These are phyloP conservation scores for Geopemphigus sp. DNA, from an alignment of 1,140 invertebrate genomes.

Conservation along the genomic window DNA sequence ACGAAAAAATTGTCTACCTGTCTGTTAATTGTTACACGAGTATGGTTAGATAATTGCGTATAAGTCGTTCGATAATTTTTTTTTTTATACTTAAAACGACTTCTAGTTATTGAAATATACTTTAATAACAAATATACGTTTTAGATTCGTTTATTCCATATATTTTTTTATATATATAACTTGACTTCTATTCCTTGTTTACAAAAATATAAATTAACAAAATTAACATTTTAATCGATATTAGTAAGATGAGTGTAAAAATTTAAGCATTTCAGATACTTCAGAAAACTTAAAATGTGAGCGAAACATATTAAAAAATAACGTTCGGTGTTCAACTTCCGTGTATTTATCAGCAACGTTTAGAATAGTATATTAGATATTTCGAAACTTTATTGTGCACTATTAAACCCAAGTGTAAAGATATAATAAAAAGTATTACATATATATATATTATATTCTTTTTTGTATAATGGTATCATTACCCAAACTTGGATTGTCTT, in stretches of 20 bases:
- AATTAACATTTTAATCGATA: conserved; percentile 30
- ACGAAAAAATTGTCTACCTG: not conserved
- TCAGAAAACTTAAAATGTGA: not conserved
- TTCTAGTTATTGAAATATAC: not conserved
- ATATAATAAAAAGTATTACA: too few species aligned
- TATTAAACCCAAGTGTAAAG: too few species aligned
- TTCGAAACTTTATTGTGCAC: not conserved
- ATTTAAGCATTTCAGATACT: not conserved
- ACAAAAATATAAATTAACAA: not conserved
- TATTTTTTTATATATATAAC: not conserved
- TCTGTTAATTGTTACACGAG: too few species aligned
- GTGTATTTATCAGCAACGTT: not conserved
- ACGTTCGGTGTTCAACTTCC: not conserved
- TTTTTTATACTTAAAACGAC: conserved; percentile 10
- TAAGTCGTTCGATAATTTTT: conserved; percentile 11
- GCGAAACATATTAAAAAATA: not conserved
- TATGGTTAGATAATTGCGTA: too few species aligned
- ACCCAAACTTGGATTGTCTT: too few species aligned
- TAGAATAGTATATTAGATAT: not conserved
- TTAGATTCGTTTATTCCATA: conserved; percentile 5
- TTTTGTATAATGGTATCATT: too few species aligned
- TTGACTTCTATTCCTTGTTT: not conserved
- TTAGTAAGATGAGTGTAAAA: not conserved
- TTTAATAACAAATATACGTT: not conserved
- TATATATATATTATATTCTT: too few species aligned